phyloP scores from a whole-genome alignment of 2,113 vertebrate species.

The Pterophyllum scalare region DNA sequence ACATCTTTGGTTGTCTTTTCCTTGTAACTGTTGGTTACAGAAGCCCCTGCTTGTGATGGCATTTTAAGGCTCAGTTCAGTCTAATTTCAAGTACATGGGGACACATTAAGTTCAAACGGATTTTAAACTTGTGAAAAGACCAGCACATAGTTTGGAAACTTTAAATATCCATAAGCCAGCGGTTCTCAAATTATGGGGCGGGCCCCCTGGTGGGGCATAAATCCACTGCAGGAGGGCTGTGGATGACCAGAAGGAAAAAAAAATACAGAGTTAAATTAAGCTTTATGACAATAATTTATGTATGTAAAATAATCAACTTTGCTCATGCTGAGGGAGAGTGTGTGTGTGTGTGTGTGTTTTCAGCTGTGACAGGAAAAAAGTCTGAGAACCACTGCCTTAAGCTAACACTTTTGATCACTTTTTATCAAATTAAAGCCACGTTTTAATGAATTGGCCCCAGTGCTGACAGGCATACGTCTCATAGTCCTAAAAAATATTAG shows the following conservation, averaged over 20 bases:
- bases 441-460: conserved; percentile 15
- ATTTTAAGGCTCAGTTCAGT: not conserved
- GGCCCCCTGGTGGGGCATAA: not conserved
- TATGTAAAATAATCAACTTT: not conserved
- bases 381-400: not conserved
- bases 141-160: not conserved
- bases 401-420: not conserved
- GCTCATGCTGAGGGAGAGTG: not conserved
- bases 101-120: not conserved
- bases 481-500: not conserved
- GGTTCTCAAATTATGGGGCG: not conserved
- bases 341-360: not conserved
- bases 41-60: not conserved
- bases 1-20: conserved; percentile 15
- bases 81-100: not conserved
- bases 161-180: not conserved
- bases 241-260: not conserved
- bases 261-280: not conserved
- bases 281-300: not conserved
- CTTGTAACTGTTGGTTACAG: not conserved
- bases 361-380: not conserved
- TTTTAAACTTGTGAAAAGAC: not conserved
- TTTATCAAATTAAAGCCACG: not conserved
- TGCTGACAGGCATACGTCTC: not conserved
- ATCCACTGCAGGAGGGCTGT: not conserved